Base-by-base conservation (phyloP, 2,113 vertebrate genomes). In the Prinia subflava region DNA sequence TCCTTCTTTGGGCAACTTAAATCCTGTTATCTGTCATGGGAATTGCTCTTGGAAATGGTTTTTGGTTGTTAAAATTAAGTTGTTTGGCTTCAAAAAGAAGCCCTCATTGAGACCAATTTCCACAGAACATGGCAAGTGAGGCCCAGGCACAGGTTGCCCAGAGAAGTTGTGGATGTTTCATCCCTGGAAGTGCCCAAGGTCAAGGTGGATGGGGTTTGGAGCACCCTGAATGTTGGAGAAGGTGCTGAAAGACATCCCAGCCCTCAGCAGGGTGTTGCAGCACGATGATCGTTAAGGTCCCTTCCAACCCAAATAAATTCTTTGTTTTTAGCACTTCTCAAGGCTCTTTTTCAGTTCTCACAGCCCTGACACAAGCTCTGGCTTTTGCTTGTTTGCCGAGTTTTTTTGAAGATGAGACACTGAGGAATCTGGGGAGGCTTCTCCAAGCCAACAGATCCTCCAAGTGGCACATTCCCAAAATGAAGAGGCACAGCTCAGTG, bases 211-310 rank as follows among this genome's bases (percentile, higher is more conserved):
- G 53, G 2, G 7, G 11, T 33, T 67, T 19, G 11, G 77, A 89
- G 78, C 52, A 25, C 5, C 39, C 46, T 46, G 46, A 33, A 27
- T 17, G 2, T 27, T 65, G 42, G 50, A 47, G 23, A 65, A 44
- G 31, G 22, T 7, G 10, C 19, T 46, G 60, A 24, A 39, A 17
- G 13, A 9, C 1, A 3, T 44, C 60, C 33, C 68, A 74, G 15
- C 37, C 18, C 23, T 16, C 5, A 50, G 52, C 10, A 74, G 23
- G 10, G 5, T 7, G 1, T 16, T 37, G 10, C 7, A 37, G 23
- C 2, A 0, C 0, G 0, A 4, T 52, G 37, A n/a, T 59, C 28
- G 39, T 17, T 20, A 19, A 52, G 22, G 19, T 39, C 7, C 11
- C 9, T 53, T 52, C 13, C 39, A 67, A 39, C 23, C 3, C 16